Conservation (phyloP, 2,797 vertebrate genomes). For the Malacoraja senta region DNA sequence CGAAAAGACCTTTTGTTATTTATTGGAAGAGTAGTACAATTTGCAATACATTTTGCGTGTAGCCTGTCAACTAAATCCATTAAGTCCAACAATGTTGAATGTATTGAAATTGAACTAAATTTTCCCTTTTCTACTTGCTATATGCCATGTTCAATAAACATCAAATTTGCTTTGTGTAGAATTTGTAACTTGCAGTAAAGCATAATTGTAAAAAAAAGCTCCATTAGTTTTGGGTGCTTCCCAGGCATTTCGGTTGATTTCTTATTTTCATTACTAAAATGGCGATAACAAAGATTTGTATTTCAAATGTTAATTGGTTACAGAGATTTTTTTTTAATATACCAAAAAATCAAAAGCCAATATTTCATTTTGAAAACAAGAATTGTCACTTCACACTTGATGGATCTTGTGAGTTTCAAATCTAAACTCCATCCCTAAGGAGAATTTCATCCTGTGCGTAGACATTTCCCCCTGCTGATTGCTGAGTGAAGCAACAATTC, state of each 20-base stretch:
- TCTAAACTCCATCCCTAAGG: neutral
- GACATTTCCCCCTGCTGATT: neutral
- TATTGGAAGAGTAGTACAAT: neutral
- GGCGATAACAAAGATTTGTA: neutral
- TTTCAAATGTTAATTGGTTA: neutral
- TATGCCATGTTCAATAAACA: neutral
- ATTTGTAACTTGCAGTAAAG: conserved; percentile 11
- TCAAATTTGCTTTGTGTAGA: neutral
- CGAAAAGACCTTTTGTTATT: neutral
- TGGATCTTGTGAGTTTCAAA: neutral
- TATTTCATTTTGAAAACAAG: neutral
- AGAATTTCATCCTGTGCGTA: neutral
- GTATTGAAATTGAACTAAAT: neutral
- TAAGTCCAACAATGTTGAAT: neutral
- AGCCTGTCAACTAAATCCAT: neutral
- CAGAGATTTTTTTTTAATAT: neutral
- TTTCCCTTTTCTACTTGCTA: too few relatives aligned
- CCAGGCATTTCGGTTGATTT: neutral
- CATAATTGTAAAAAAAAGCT: neutral
- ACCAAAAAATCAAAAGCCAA: neutral
- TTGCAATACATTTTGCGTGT: neutral
- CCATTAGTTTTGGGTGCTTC: neutral
- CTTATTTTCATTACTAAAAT: neutral
- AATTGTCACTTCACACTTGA: neutral
- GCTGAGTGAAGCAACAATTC: neutral